phyloP scores from a whole-genome alignment of 2,888 invertebrate species.

The Aleiodes leptofemur region DNA sequence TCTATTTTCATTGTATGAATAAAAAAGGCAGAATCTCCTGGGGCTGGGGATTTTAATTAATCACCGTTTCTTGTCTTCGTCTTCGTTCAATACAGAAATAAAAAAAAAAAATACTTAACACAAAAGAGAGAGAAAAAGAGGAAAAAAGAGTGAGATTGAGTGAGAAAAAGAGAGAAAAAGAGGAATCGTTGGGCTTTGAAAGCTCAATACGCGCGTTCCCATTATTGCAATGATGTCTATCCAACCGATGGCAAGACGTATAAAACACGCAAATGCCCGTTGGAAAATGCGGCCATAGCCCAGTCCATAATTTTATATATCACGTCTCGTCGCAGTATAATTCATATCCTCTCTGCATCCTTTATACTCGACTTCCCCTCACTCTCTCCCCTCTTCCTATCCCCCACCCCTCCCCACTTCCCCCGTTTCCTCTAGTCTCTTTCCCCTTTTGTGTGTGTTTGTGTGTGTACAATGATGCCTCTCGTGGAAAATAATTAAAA shows the following conservation, averaged over 20 bases:
- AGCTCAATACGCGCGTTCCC: too few relatives aligned
- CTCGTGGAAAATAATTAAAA: slow-evolving; percentile 69
- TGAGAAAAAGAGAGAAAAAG: too few relatives aligned
- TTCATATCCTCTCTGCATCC: slow-evolving; percentile 3
- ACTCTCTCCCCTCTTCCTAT: too few relatives aligned
- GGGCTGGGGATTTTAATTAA: slow-evolving; percentile 11
- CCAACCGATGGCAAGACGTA: slow-evolving; percentile 58
- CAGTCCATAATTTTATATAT: background rate
- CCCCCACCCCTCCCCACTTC: too few relatives aligned
- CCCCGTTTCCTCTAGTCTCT: background rate
- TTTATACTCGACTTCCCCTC: background rate
- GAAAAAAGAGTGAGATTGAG: too few relatives aligned
- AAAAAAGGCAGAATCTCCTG: too few relatives aligned
- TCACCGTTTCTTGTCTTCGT: slow-evolving; percentile 52
- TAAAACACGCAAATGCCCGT: slow-evolving; percentile 66
- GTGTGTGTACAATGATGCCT: background rate
- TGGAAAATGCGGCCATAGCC: slow-evolving; percentile 57
- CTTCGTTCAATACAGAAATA: slow-evolving; percentile 39
- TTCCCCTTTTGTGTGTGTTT: too few relatives aligned
- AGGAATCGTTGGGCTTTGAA: too few relatives aligned
- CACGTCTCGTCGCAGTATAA: background rate
- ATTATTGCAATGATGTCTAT: too few relatives aligned
- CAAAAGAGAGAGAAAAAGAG: too few relatives aligned
- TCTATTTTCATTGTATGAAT: too few relatives aligned
- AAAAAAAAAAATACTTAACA: too few relatives aligned